Conservation (phyloP, 2,797 vertebrate genomes). For the Anabas testudineus region DNA sequence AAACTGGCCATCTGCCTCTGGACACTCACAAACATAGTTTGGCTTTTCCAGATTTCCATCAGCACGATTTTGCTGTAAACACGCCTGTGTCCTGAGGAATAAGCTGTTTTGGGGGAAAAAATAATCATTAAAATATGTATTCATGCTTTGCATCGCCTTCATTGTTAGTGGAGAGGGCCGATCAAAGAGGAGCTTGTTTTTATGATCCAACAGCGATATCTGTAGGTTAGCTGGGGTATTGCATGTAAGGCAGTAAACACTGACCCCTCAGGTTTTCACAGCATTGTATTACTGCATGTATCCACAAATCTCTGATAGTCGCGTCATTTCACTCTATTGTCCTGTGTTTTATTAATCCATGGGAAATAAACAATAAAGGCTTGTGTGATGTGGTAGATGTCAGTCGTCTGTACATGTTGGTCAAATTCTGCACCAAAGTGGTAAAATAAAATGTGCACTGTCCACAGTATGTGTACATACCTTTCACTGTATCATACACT, state of each 20-base stretch:
- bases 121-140: neutral
- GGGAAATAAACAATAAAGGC: no score
- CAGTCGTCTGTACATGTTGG: no score
- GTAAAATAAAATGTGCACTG: neutral
- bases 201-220: constrained; percentile 49
- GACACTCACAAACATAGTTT: constrained; percentile 17
- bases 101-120: constrained; percentile 12
- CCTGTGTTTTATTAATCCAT: no score
- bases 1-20: constrained; percentile 15
- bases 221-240: constrained; percentile 15
- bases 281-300: neutral
- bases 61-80: constrained; percentile 38
- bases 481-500: neutral
- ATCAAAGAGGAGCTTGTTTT: neutral
- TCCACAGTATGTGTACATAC: neutral
- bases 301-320: neutral
- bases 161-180: neutral
- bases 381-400: no score
- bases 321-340: no score
- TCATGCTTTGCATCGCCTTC: constrained; percentile 1
- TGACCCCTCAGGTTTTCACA: fast-evolving
- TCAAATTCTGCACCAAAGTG: no score
- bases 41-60: constrained; percentile 37
- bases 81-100: constrained; percentile 36
- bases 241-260: neutral